These are phyloP conservation scores for Flexamia atlantica DNA, from an alignment of 2,888 invertebrate species.

Conservation along the genomic window DNA sequence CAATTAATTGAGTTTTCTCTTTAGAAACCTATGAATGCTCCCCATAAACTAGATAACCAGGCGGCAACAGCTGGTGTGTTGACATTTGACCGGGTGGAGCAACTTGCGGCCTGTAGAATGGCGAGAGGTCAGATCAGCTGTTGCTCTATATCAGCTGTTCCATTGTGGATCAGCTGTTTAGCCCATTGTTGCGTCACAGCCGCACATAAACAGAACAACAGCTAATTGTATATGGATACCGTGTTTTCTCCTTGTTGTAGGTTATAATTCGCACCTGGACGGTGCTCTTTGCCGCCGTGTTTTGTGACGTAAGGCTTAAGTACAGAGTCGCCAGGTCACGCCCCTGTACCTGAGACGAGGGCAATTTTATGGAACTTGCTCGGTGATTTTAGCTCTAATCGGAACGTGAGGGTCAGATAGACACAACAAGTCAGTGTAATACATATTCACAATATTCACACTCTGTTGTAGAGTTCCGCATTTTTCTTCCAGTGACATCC, in stretches of 20 bases:
- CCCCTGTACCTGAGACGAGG: not conserved
- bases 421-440: not conserved
- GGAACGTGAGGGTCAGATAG: not conserved
- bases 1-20: too few relatives aligned
- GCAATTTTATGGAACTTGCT: not conserved
- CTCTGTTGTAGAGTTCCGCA: too few relatives aligned
- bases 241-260: not conserved
- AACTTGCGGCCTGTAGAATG: not conserved
- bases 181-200: conserved; percentile 28
- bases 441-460: too few relatives aligned
- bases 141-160: conserved; percentile 25
- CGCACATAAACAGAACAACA: conserved; percentile 22
- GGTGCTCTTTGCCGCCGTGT: not conserved
- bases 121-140: conserved; percentile 28
- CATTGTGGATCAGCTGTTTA: conserved; percentile 29
- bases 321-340: not conserved
- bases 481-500: too few relatives aligned
- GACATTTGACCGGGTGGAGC: conserved; percentile 30
- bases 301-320: not conserved
- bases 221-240: conserved; percentile 38
- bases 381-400: not conserved
- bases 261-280: conserved; percentile 5
- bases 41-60: conserved; percentile 3
- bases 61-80: conserved; percentile 20
- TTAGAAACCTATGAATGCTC: not conserved